phyloP scores from a whole-genome alignment of 2,888 invertebrate species.

The Serripes groenlandicus region DNA sequence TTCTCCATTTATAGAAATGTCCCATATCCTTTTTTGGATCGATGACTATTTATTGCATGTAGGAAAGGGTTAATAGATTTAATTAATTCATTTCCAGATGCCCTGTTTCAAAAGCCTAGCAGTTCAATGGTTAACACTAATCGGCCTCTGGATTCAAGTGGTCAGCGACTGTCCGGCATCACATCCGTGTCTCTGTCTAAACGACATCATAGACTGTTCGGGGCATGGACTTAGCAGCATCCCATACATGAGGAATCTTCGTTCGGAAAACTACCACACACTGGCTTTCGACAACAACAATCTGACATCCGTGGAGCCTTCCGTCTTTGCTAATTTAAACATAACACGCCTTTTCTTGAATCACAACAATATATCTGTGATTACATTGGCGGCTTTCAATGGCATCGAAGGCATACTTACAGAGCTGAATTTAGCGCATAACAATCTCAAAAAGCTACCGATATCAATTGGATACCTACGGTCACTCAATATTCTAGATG shows the following conservation, averaged over 20 bases:
- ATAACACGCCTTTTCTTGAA: slow-evolving; percentile 34
- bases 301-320: slow-evolving; percentile 2
- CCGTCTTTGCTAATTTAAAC: slow-evolving; percentile 38
- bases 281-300: slow-evolving; percentile 30
- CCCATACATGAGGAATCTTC: not conserved
- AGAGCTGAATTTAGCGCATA: slow-evolving; percentile 40
- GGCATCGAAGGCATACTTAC: slow-evolving; percentile 32
- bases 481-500: slow-evolving; percentile 12
- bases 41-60: too few species aligned
- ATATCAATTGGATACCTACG: slow-evolving; percentile 27
- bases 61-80: too few species aligned
- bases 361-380: slow-evolving; percentile 35
- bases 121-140: not conserved
- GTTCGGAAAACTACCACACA: slow-evolving; percentile 24
- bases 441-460: slow-evolving; percentile 37
- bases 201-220: slow-evolving; percentile 40
- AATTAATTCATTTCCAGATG: not conserved
- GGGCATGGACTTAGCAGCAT: slow-evolving; percentile 25
- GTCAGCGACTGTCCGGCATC: slow-evolving; percentile 29
- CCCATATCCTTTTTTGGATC: too few species aligned
- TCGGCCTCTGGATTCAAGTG: not conserved
- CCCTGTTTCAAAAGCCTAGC: not conserved
- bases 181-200: slow-evolving; percentile 29
- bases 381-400: slow-evolving; percentile 40
- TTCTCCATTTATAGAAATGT: too few species aligned